Conservation (phyloP, 2,797 vertebrate species). For the Huso huso region DNA sequence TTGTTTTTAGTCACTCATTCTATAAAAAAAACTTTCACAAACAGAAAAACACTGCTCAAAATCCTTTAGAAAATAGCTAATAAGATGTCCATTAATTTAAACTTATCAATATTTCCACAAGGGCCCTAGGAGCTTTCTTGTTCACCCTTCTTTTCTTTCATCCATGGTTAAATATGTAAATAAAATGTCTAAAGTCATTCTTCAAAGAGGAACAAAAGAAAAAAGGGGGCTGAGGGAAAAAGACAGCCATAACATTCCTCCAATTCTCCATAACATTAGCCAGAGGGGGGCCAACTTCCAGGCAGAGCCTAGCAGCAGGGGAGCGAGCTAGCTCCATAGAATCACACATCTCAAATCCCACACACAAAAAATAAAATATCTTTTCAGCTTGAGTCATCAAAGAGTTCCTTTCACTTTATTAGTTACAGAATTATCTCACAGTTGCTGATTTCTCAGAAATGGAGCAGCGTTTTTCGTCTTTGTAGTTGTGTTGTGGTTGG, state of each 20-base stretch:
- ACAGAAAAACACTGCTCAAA: conserved; percentile 63
- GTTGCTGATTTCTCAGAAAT: conserved; percentile 77
- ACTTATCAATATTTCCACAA: conserved; percentile 86
- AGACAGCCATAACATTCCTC: conserved; percentile 99
- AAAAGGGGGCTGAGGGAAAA: conserved; percentile 79
- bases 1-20: conserved; percentile 27
- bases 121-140: conserved; percentile 71
- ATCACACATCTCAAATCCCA: conserved; percentile 89
- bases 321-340: conserved; percentile 73
- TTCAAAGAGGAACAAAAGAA: conserved; percentile 99
- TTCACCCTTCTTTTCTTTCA: conserved; percentile 83
- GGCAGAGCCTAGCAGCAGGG: conserved; percentile 89
- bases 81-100: conserved; percentile 81
- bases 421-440: conserved; percentile 93
- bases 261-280: conserved; percentile 97
- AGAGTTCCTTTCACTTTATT: conserved; percentile 85
- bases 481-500: conserved; percentile 43
- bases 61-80: conserved; percentile 54
- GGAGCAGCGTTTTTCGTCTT: conserved; percentile 38
- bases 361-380: conserved; percentile 93
- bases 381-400: conserved; percentile 94
- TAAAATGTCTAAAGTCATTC: conserved; percentile 99
- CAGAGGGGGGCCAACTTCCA: conserved; percentile 88
- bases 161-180: conserved; percentile 99
- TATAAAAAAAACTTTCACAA: conserved; percentile 40